A percentile compares a stretch with the other conserved stretches of the same genome.
Conservation (phyloP, 2,113 vertebrate species). For the Rhabdornis inornatus region DNA sequence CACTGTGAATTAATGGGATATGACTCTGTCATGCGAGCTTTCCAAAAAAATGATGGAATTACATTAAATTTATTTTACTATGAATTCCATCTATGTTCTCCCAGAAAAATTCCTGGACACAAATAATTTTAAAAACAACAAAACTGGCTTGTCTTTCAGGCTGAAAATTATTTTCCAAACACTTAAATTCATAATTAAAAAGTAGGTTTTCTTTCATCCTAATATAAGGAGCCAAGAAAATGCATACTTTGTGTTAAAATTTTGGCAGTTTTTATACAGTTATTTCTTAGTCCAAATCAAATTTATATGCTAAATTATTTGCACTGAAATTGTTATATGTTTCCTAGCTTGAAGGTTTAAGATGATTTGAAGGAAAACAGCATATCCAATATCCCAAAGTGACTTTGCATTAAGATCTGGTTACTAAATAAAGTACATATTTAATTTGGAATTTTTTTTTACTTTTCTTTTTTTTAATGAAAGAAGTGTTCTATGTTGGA, state of each 20-base stretch:
- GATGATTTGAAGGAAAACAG: conserved; percentile 20
- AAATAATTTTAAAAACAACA: conserved; percentile 51
- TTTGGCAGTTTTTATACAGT: neutral
- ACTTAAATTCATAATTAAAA: conserved; percentile 32
- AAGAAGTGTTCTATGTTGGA: neutral
- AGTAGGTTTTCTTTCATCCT: conserved; percentile 5
- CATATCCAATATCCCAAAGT: conserved; percentile 21
- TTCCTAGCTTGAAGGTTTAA: conserved; percentile 16
- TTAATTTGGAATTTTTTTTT: neutral
- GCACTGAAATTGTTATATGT: conserved; percentile 15
- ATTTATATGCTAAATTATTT: conserved; percentile 23
- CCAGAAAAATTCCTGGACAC: conserved; percentile 48
- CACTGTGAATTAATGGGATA: conserved; percentile 53
- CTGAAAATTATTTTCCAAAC: conserved; percentile 45
- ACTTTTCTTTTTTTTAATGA: neutral
- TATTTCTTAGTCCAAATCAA: conserved; percentile 22
- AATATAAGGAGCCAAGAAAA: conserved; percentile 1
- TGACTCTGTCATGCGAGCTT: conserved; percentile 53
- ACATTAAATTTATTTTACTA: conserved; percentile 59
- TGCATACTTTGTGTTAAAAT: neutral
- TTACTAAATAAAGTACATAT: neutral
- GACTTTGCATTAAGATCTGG: neutral
- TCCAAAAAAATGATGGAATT: conserved; percentile 48
- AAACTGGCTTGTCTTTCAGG: conserved; percentile 18
- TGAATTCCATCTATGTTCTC: conserved; percentile 56